Base-by-base conservation (phyloP, 2,113 vertebrate species). In the Pogonocichla stellata region DNA sequence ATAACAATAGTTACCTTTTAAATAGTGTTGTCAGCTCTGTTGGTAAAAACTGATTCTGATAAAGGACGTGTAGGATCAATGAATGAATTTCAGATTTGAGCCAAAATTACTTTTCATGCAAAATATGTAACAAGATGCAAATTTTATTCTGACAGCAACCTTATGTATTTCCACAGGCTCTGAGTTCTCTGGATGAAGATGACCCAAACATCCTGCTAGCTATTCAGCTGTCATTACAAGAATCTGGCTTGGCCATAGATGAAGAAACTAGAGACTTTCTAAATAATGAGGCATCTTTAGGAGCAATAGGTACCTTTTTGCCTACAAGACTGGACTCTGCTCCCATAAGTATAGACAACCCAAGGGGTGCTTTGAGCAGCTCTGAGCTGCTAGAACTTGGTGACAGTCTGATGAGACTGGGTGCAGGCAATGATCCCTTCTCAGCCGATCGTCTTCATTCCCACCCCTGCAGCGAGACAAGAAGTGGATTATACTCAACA, bases 161-260 rank as follows among this genome's bases (percentile, higher is more conserved):
- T 85, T 78, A 26, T 50, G 13, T 97, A 29, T 97, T 97, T 87
- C 74, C 62, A 79, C 95, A 99, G 99, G 98, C 98, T 95, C 97
- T 99, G 51, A 99, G 98, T 92, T 99, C 99, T 84, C 95, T 99
- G 97, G 99, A 99, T 91, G 99, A 99, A 87, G 99, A 99, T 29
- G 99, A 99, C 93, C 99, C 99, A 58, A 99, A 99, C 97, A 99
- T 99, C 91, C 98, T 99, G 50, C 98, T 99, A 86, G 99, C 99
- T 93, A 99, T 99, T 95, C 99, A 99, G 98, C 97, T 99, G 70
- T 99, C 99, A 19, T 97, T 99, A 91, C 99, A 99, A 97, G 99
- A 99, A 93, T 99, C 99, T 19, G 98, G 98, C 36, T 98, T 99
- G 95, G 95, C 97, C 22, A 95, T 98, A 22, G 98, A 97, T 29